These are phyloP conservation scores for Patella caerulea DNA, from an alignment of 2,888 invertebrate genomes.

Conservation along the genomic window DNA sequence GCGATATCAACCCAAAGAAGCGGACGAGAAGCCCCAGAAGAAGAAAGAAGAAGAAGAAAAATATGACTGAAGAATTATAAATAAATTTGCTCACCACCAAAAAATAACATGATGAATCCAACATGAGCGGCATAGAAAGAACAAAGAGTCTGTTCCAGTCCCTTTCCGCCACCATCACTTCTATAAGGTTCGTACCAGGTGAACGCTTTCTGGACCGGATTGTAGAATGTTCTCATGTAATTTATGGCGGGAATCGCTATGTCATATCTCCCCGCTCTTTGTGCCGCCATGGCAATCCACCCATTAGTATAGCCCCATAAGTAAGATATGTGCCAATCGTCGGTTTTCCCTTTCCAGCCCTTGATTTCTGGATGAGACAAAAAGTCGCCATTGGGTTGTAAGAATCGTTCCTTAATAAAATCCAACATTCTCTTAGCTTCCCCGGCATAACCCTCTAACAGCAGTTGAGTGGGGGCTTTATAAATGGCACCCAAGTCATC, in stretches of 20 bases:
- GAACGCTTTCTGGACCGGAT: constrained; percentile 9
- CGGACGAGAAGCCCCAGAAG: background rate
- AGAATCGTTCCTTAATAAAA: constrained; percentile 8
- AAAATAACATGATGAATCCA: background rate
- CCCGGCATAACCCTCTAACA: constrained; percentile 8
- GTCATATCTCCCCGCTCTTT: constrained; percentile 24
- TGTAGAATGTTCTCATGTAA: constrained; percentile 16
- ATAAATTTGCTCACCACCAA: constrained; percentile 8
- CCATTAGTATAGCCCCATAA: constrained; percentile 24
- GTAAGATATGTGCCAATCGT: constrained; percentile 16
- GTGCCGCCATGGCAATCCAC: constrained; percentile 23
- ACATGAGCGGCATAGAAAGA: constrained; percentile 11
- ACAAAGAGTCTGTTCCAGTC: constrained; percentile 15
- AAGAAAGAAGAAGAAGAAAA: background rate
- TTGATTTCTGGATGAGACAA: constrained; percentile 10
- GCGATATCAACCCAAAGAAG: background rate
- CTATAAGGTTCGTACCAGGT: constrained; percentile 20
- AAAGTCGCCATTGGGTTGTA: constrained; percentile 22
- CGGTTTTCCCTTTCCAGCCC: constrained; percentile 20
- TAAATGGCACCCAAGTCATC: constrained; percentile 18
- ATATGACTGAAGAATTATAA: background rate
- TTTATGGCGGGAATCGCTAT: constrained; percentile 11
- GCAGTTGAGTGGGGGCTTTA: constrained; percentile 18
- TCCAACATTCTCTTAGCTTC: constrained; percentile 17
- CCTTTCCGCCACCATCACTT: constrained; percentile 14